Percentiles rank a stretch among this genome's conserved stretches.
Conservation (phyloP, 2,113 vertebrate genomes). For the Forbesichthys papilliferus region DNA sequence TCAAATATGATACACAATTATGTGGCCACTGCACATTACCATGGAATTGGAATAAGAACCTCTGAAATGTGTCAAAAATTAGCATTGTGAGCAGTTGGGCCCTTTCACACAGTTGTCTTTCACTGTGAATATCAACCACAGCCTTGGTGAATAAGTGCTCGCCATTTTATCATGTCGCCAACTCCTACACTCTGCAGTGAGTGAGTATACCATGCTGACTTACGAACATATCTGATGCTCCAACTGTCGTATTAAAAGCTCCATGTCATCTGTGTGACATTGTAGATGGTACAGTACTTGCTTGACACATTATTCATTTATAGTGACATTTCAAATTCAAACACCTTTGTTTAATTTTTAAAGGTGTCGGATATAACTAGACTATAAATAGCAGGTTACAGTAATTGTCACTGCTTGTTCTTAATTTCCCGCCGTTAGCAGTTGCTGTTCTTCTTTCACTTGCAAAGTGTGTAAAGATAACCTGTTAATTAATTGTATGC, state of each 20-base stretch:
- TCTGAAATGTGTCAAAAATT: constrained; percentile 67
- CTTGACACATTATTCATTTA: not conserved
- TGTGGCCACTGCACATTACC: constrained; percentile 54
- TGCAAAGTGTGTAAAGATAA: not conserved
- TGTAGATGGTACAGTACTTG: not conserved
- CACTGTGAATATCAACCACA: constrained; percentile 77
- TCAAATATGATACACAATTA: constrained; percentile 56
- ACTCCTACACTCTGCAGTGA: constrained; percentile 64
- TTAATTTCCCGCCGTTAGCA: not conserved
- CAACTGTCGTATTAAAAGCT: constrained; percentile 8
- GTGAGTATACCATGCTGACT: constrained; percentile 40
- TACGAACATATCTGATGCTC: constrained; percentile 15
- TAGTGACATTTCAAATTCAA: not conserved
- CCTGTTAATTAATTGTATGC: not conserved
- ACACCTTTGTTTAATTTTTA: not conserved
- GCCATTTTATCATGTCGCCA: constrained; percentile 66
- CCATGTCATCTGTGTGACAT: not conserved
- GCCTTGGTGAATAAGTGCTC: constrained; percentile 58
- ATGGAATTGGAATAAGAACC: constrained; percentile 46
- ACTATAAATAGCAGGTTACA: not conserved
- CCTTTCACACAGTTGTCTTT: constrained; percentile 70
- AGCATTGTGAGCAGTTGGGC: constrained; percentile 73
- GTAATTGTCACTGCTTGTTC: constrained; percentile 1
- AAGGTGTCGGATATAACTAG: not conserved
- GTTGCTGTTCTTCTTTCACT: not conserved